These are phyloP conservation scores for Chymomyza fuscimana DNA, from an alignment of 2,888 invertebrate species.

Conservation along the genomic window DNA sequence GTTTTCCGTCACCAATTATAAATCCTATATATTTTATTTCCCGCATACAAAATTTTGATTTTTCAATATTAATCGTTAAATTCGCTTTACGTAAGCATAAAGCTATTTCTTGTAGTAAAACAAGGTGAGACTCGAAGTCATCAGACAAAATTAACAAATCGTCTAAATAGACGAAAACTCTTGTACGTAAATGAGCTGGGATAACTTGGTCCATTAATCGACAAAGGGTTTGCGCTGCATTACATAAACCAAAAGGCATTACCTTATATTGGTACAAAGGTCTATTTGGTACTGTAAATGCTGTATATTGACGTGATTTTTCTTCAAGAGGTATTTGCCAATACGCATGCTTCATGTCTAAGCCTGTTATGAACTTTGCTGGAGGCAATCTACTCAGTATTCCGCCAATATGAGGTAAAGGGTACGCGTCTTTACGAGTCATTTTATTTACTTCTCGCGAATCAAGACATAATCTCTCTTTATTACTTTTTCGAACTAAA, in stretches of 20 bases:
- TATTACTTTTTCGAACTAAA: too few species aligned
- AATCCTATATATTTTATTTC: constrained; percentile 32
- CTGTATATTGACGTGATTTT: constrained; percentile 36
- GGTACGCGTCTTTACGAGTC: constrained; percentile 45
- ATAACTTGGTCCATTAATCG: constrained; percentile 21
- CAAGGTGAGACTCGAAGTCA: too few species aligned
- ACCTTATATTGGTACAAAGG: constrained; percentile 26
- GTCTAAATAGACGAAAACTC: constrained; percentile 35
- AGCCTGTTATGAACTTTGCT: constrained; percentile 47
- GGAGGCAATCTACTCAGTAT: too few species aligned
- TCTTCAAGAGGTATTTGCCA: constrained; percentile 22
- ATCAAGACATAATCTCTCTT: too few species aligned
- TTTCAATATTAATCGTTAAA: too few species aligned
- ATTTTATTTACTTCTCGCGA: too few species aligned
- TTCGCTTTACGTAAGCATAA: constrained; percentile 11
- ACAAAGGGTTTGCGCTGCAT: constrained; percentile 17
- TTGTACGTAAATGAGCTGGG: constrained; percentile 15
- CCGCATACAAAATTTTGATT: constrained; percentile 31
- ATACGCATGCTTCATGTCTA: constrained; percentile 35
- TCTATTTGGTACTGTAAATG: constrained; percentile 46
- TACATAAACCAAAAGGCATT: too few species aligned
- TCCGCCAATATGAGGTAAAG: constrained; percentile 7
- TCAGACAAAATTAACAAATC: constrained; percentile 35
- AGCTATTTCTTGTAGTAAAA: constrained; percentile 21
- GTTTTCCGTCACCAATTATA: constrained; percentile 14